Percentiles rank a stretch among this genome's conserved stretches.
phyloP scores from a whole-genome alignment of 1,140 invertebrate genomes.

The Scaptomyza hsui region DNA sequence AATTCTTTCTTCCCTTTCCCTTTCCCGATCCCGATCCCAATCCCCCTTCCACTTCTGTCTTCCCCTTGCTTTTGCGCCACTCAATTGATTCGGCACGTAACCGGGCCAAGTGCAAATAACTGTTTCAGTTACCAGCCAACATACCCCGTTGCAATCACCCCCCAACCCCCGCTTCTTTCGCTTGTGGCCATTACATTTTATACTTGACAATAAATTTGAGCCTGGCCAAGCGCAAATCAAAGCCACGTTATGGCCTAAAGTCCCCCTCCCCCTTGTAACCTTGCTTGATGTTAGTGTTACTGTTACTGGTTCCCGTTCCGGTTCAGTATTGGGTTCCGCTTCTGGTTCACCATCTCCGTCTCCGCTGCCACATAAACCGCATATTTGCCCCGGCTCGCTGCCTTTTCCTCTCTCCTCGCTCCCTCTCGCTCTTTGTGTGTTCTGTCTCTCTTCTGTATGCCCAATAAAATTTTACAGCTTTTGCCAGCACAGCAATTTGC shows the following conservation, averaged over 20 bases:
- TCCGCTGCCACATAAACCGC: conserved; percentile 43
- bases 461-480: conserved; percentile 80
- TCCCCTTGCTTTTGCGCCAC: conserved; percentile 17
- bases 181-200: conserved; percentile 72
- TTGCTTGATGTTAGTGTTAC: background rate
- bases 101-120: conserved; percentile 78
- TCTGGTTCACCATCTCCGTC: conserved; percentile 2
- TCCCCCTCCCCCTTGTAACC: background rate
- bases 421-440: background rate
- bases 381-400: conserved; percentile 64
- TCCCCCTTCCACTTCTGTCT: no score
- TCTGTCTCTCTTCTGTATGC: conserved; percentile 43
- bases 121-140: conserved; percentile 58
- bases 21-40: no score
- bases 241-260: conserved; percentile 57
- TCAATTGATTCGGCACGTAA: conserved; percentile 79
- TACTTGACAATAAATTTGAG: conserved; percentile 74
- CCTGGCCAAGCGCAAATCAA: conserved; percentile 59
- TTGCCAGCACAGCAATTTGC: conserved; percentile 81
- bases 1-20: background rate
- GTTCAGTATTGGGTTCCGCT: conserved; percentile 11
- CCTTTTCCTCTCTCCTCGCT: conserved; percentile 5
- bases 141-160: background rate
- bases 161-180: background rate
- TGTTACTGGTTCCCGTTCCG: background rate